A percentile compares a stretch with the other conserved stretches of the same genome.
Evolutionary conservation across 2,888 invertebrate genomes (phyloP).

Genomic region (Parnassius glacialis): DNA sequence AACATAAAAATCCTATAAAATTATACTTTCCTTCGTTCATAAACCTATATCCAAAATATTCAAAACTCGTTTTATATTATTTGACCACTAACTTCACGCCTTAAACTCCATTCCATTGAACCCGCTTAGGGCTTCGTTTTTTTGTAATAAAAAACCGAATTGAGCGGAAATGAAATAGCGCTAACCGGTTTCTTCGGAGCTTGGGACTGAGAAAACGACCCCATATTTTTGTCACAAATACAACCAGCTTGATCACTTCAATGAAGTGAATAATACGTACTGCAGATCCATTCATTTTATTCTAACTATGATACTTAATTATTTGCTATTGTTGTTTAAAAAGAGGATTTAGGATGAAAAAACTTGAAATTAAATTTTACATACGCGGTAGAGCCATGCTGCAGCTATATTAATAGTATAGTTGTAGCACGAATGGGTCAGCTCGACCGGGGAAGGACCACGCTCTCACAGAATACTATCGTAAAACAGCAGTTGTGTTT

Average conservation of each 20-base stretch:
- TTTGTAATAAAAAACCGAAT: constrained; percentile 70
- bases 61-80: constrained; percentile 35
- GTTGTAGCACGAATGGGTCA: no score
- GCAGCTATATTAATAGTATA: no score
- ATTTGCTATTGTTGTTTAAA: no score
- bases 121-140: constrained; percentile 64
- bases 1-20: not conserved
- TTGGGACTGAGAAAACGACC: constrained; percentile 49
- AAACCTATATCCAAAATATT: constrained; percentile 31
- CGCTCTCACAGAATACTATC: no score
- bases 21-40: constrained; percentile 41
- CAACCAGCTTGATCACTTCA: constrained; percentile 30
- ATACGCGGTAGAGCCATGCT: no score
- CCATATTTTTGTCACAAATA: constrained; percentile 50
- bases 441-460: no score
- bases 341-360: no score
- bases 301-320: no score
- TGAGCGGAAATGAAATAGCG: constrained; percentile 79
- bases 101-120: constrained; percentile 59
- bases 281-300: no score
- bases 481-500: no score
- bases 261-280: constrained; percentile 2
- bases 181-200: constrained; percentile 71
- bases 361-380: no score
- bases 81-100: constrained; percentile 42